Evolutionary conservation across 2,888 invertebrate species (phyloP).

Genomic region (Quadriops clusia): DNA sequence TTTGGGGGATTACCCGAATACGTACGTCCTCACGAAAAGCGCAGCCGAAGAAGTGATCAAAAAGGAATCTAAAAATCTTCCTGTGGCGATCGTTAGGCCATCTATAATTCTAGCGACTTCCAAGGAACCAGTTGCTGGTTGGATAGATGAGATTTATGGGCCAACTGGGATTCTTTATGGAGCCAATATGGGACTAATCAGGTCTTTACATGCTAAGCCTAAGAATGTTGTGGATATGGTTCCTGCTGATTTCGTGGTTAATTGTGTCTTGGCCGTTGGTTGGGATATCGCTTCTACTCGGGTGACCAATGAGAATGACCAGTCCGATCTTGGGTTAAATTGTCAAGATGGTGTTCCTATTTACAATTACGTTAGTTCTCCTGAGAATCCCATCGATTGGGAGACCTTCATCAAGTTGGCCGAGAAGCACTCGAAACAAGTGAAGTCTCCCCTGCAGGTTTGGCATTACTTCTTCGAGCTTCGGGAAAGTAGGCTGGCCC

Average conservation of each 20-base stretch:
- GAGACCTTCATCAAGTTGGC: slow-evolving; percentile 44
- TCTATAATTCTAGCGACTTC: slow-evolving; percentile 47
- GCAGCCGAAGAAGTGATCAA: slow-evolving; percentile 67
- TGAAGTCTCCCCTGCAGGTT: slow-evolving; percentile 45
- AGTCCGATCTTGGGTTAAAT: too few species aligned
- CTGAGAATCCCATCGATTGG: slow-evolving; percentile 73
- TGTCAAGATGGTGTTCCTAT: too few species aligned
- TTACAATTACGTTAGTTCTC: slow-evolving; percentile 78
- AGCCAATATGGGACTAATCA: slow-evolving; percentile 63
- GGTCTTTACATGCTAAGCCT: slow-evolving; percentile 61
- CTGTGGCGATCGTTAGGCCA: slow-evolving; percentile 71
- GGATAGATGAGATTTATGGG: slow-evolving; percentile 68
- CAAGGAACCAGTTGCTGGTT: slow-evolving; percentile 49
- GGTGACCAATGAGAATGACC: too few species aligned
- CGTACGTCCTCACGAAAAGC: slow-evolving; percentile 83
- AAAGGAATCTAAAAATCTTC: slow-evolving; percentile 52
- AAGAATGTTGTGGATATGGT: slow-evolving; percentile 60
- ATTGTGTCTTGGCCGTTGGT: slow-evolving; percentile 45
- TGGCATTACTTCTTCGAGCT: slow-evolving; percentile 54
- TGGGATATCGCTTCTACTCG: slow-evolving; percentile 45
- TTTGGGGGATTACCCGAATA: slow-evolving; percentile 46
- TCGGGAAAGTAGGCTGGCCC: slow-evolving; percentile 44
- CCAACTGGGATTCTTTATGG: slow-evolving; percentile 63
- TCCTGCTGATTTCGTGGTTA: slow-evolving; percentile 53
- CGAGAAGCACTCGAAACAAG: slow-evolving; percentile 40